phyloP scores from a whole-genome alignment of 2,797 vertebrate genomes.

The Mormyrus proboscirostris region DNA sequence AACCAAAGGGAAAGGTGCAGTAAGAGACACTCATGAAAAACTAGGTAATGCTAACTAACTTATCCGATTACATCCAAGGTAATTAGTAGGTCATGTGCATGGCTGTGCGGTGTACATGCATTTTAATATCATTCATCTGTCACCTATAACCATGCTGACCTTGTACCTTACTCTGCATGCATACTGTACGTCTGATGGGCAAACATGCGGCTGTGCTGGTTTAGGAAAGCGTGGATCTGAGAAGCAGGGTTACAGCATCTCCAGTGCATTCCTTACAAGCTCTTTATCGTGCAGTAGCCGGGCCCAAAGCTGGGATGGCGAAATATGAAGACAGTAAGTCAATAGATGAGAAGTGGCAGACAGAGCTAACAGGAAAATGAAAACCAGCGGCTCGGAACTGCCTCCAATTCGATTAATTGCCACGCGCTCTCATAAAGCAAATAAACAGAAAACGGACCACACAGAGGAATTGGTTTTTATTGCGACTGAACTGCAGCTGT shows the following conservation, averaged over 20 bases:
- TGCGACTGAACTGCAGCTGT: slow-evolving; percentile 15
- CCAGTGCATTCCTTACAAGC: slow-evolving; percentile 43
- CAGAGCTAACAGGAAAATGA: slow-evolving; percentile 43
- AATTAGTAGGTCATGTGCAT: not conserved
- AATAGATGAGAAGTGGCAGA: slow-evolving; percentile 48
- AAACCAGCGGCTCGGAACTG: slow-evolving; percentile 47
- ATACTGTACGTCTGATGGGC: not conserved
- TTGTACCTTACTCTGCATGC: not conserved
- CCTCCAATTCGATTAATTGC: slow-evolving; percentile 40
- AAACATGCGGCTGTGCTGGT: too few species aligned
- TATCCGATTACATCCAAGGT: not conserved
- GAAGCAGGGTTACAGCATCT: slow-evolving; percentile 27
- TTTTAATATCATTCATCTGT: not conserved
- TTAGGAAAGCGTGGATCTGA: not conserved
- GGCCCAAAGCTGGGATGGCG: slow-evolving; percentile 36
- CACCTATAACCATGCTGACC: not conserved
- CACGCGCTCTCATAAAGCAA: slow-evolving; percentile 47
- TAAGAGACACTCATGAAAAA: not conserved
- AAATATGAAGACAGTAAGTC: slow-evolving; percentile 63
- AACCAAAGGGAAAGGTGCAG: not conserved
- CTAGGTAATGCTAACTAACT: not conserved
- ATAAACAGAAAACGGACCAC: slow-evolving; percentile 33
- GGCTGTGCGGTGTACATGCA: not conserved
- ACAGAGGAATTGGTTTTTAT: slow-evolving; percentile 31
- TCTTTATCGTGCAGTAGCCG: slow-evolving; percentile 51